Percentiles rank a stretch among this genome's conserved stretches.
Conservation (phyloP, 2,888 invertebrate genomes). For the Ctenicera cuprea region DNA sequence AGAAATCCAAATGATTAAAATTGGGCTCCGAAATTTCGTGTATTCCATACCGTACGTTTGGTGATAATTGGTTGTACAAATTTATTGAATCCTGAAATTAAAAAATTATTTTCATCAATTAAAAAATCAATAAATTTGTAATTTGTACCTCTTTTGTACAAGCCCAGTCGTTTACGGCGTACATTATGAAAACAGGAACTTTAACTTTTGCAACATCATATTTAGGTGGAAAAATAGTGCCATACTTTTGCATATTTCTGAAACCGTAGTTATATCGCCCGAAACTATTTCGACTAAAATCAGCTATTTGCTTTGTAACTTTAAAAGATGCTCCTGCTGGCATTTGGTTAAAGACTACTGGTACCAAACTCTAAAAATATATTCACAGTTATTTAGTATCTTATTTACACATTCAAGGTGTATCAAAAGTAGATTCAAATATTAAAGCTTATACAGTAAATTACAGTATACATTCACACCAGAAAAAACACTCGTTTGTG, state of each 20-base stretch:
- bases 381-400: no score
- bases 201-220: conserved; percentile 78
- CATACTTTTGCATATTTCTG: conserved; percentile 73
- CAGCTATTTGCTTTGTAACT: conserved; percentile 67
- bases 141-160: conserved; percentile 72
- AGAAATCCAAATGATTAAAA: conserved; percentile 71
- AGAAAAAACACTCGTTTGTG: no score
- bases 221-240: conserved; percentile 74
- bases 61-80: conserved; percentile 65
- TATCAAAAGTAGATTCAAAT: no score
- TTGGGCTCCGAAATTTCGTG: conserved; percentile 65
- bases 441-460: no score
- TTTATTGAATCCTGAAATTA: conserved; percentile 68
- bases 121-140: background rate
- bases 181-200: conserved; percentile 77
- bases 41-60: conserved; percentile 64
- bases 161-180: conserved; percentile 79
- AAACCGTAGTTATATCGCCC: conserved; percentile 67
- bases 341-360: conserved; percentile 67
- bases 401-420: no score
- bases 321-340: conserved; percentile 68
- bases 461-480: no score
- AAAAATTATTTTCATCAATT: conserved; percentile 17
- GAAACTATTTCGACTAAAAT: conserved; percentile 56
- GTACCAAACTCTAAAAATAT: conserved; percentile 43